Conservation (phyloP, 2,888 invertebrate species). For the Mellilla xanthometata region DNA sequence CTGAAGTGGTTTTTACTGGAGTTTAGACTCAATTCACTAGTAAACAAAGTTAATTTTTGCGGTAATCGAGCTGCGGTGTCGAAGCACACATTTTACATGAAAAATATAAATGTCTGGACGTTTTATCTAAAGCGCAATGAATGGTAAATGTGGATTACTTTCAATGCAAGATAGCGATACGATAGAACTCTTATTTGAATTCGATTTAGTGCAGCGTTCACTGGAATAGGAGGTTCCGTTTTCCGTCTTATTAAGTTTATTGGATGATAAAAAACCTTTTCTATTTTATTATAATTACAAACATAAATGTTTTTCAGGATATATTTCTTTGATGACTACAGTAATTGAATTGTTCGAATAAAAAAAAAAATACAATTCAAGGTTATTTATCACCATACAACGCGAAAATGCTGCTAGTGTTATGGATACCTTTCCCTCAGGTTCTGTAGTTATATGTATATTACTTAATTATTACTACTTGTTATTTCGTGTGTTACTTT, state of each 20-base stretch:
- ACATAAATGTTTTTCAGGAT: too few relatives aligned
- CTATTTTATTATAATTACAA: too few relatives aligned
- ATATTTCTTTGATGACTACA: too few relatives aligned
- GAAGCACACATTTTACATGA: constrained; percentile 45
- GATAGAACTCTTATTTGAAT: constrained; percentile 21
- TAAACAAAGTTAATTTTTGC: constrained; percentile 29
- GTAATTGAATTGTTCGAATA: too few relatives aligned
- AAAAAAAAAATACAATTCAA: too few relatives aligned
- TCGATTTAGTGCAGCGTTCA: constrained; percentile 14
- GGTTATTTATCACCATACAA: too few relatives aligned
- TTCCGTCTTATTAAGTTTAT: not conserved
- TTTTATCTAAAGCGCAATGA: constrained; percentile 54
- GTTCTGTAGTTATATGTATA: too few relatives aligned
- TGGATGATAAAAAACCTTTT: too few relatives aligned
- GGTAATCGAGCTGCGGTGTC: constrained; percentile 23
- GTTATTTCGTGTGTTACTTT: too few relatives aligned
- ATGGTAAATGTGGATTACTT: constrained; percentile 56
- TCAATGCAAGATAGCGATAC: constrained; percentile 28
- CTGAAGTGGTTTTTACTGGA: constrained; percentile 19
- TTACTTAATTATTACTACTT: too few relatives aligned
- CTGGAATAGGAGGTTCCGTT: not conserved
- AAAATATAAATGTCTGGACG: constrained; percentile 51
- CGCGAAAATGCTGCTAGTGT: too few relatives aligned
- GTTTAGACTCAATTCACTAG: constrained; percentile 22
- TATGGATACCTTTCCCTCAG: too few relatives aligned